Evolutionary conservation across 2,888 invertebrate genomes (phyloP).

Genomic region (Ophion costatus): DNA sequence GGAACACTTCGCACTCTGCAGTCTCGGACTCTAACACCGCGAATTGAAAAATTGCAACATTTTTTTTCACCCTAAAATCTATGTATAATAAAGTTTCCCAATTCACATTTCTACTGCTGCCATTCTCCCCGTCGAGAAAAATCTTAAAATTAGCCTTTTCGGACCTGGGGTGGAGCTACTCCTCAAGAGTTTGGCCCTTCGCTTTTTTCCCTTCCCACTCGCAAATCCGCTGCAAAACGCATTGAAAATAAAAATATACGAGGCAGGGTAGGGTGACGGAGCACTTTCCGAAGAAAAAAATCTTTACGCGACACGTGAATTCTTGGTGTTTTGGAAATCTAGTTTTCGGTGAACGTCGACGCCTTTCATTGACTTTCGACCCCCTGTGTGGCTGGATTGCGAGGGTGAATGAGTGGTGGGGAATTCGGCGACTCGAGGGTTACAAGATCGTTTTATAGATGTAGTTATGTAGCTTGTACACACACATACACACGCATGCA

Average conservation of each 20-base stretch:
- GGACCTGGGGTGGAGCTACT: too few relatives aligned
- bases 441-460: constrained; percentile 42
- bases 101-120: too few relatives aligned
- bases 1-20: too few relatives aligned
- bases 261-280: not conserved
- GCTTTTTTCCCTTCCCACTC: not conserved
- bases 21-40: too few relatives aligned
- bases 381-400: constrained; percentile 48
- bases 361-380: constrained; percentile 63
- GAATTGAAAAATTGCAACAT: too few relatives aligned
- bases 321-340: constrained; percentile 33
- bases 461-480: constrained; percentile 11
- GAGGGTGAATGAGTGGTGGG: constrained; percentile 58
- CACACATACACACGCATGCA: not conserved
- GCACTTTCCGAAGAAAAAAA: constrained; percentile 3
- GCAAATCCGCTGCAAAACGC: not conserved
- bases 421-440: constrained; percentile 25
- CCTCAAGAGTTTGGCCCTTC: not conserved
- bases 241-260: not conserved
- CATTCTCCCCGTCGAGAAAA: too few relatives aligned
- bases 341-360: constrained; percentile 53
- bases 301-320: constrained; percentile 30
- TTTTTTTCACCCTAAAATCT: too few relatives aligned
- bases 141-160: too few relatives aligned
- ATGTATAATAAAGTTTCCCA: too few relatives aligned